These are phyloP conservation scores for Drosophila leonis DNA, from an alignment of 2,888 invertebrate genomes.

Conservation along the genomic window DNA sequence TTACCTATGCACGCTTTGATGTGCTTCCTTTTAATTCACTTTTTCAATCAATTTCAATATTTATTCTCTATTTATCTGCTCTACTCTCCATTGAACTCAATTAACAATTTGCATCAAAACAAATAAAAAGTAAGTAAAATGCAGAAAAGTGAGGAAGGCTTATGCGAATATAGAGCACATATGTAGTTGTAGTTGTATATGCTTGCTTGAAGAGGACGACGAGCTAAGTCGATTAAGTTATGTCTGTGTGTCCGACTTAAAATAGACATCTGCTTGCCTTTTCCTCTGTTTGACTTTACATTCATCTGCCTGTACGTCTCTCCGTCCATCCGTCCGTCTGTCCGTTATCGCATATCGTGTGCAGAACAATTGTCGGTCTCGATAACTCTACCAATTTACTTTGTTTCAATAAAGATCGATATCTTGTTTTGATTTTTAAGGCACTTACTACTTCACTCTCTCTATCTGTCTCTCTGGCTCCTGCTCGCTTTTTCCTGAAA, in stretches of 20 bases:
- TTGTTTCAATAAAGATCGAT: background rate
- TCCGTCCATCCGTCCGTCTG: background rate
- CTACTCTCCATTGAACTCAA: background rate
- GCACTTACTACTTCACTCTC: background rate
- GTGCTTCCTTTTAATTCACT: background rate
- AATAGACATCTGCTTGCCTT: background rate
- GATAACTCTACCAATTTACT: background rate
- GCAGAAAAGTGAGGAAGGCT: background rate
- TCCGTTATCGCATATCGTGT: background rate
- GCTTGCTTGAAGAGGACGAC: background rate
- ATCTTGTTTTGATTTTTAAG: background rate
- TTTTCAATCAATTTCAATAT: conserved; percentile 5
- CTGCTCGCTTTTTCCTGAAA: conserved; percentile 2
- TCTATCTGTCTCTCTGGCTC: background rate
- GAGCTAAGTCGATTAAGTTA: background rate
- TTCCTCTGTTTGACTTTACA: background rate
- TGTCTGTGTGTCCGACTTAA: no score
- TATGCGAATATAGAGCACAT: background rate
- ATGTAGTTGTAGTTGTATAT: background rate
- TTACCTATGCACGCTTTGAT: conserved; percentile 2
- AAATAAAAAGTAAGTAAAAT: background rate
- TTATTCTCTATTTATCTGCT: background rate
- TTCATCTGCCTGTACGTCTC: background rate
- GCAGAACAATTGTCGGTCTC: background rate
- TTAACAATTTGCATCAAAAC: conserved; percentile 6